phyloP scores from a whole-genome alignment of 2,888 invertebrate species.

The Lepidocyrtinus sp. region DNA sequence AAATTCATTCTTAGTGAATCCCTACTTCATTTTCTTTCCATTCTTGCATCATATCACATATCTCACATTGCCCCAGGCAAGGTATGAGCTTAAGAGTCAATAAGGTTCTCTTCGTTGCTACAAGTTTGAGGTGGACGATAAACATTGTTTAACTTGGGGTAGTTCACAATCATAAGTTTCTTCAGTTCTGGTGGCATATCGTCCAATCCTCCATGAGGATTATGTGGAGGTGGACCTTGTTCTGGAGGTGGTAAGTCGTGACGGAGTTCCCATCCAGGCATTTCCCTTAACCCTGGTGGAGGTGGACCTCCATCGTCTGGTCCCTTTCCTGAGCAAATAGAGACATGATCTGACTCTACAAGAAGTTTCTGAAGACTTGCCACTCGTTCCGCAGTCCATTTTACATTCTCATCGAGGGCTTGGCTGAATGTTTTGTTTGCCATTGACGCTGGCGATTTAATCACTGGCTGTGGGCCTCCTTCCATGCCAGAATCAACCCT shows the following conservation, averaged over 20 bases:
- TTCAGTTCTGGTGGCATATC: too few relatives aligned
- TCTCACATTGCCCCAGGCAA: too few relatives aligned
- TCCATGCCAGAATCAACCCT: too few relatives aligned
- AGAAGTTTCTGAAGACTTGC: slow-evolving; percentile 45
- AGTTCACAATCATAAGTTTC: slow-evolving; percentile 38
- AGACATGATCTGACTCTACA: slow-evolving; percentile 44
- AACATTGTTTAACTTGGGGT: slow-evolving; percentile 46
- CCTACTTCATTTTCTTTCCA: too few relatives aligned
- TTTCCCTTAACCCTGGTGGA: slow-evolving; percentile 26
- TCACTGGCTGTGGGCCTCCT: slow-evolving; percentile 56
- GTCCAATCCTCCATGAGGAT: too few relatives aligned
- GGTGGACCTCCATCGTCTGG: slow-evolving; percentile 21
- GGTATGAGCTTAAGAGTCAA: slow-evolving; percentile 37
- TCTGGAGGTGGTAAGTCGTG: too few relatives aligned
- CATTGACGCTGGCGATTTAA: slow-evolving; percentile 49
- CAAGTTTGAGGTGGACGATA: slow-evolving; percentile 50
- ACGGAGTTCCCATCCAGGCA: too few relatives aligned
- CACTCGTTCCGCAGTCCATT: slow-evolving; percentile 59
- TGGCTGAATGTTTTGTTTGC: slow-evolving; percentile 62
- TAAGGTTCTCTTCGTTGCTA: slow-evolving; percentile 35
- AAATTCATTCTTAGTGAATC: too few relatives aligned
- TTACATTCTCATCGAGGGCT: slow-evolving; percentile 43
- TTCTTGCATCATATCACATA: too few relatives aligned
- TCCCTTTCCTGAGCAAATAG: slow-evolving; percentile 52
- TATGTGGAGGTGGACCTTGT: too few relatives aligned